Conservation (phyloP, 1,140 invertebrate species). For the Mizuhopecten yessoensis region DNA sequence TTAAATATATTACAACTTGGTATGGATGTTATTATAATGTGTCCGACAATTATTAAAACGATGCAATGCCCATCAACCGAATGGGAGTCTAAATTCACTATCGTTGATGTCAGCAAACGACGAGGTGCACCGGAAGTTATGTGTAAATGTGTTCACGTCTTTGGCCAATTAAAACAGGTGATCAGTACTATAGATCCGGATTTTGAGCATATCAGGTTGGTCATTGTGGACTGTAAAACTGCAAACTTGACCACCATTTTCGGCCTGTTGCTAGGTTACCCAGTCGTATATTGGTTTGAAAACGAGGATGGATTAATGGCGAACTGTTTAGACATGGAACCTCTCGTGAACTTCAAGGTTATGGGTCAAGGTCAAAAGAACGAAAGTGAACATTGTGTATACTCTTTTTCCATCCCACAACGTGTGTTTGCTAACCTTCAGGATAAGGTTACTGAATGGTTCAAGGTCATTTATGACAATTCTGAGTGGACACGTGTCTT, state of each 20-base stretch:
- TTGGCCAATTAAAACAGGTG: not conserved
- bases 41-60: not conserved
- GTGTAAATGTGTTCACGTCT: not conserved
- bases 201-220: not conserved
- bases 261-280: slow-evolving; percentile 21
- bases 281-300: not conserved
- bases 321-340: slow-evolving; percentile 7
- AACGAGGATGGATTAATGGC: slow-evolving; percentile 8
- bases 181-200: not conserved
- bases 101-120: not conserved
- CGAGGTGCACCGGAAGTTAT: not conserved
- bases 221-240: slow-evolving; percentile 1
- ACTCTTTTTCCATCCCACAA: not conserved
- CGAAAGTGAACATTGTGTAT: slow-evolving; percentile 14
- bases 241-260: not conserved
- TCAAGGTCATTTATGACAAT: not conserved
- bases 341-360: not conserved
- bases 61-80: not conserved
- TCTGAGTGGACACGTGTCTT: not conserved
- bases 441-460: not conserved
- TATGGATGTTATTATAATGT: not conserved
- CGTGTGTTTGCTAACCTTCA: not conserved
- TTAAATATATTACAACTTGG: not conserved
- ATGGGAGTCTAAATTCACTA: not conserved
- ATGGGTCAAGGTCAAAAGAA: not conserved